Conservation (phyloP, 2,797 vertebrate genomes). For the Tragopan temminckii region DNA sequence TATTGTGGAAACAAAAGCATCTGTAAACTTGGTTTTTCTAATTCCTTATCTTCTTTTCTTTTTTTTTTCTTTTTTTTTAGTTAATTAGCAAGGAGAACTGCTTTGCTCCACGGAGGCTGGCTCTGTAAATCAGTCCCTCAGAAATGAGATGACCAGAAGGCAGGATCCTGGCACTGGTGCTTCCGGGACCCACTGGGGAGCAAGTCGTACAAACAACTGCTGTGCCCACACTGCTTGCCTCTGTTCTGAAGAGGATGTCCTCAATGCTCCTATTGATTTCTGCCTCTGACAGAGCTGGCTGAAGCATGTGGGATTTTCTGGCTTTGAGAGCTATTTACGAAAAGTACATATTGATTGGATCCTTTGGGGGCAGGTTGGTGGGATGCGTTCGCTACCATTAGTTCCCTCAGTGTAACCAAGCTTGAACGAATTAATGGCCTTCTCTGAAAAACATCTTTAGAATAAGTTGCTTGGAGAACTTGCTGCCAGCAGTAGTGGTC, state of each 20-base stretch:
- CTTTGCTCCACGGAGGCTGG: neutral
- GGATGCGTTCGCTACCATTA: neutral
- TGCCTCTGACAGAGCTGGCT: neutral
- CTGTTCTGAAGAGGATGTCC: neutral
- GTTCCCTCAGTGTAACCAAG: neutral
- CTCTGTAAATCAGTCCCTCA: neutral
- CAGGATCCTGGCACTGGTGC: neutral
- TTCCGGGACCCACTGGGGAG: neutral
- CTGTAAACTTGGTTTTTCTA: neutral
- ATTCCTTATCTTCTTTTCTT: neutral
- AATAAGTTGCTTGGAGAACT: neutral
- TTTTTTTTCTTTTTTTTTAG: neutral
- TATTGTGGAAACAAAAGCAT: conserved; percentile 2
- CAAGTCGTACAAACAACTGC: neutral
- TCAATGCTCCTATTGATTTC: neutral
- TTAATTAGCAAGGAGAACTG: neutral
- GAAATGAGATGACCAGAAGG: neutral
- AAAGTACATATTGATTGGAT: neutral
- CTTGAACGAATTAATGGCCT: neutral
- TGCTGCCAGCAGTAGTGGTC: neutral
- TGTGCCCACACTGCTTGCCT: neutral
- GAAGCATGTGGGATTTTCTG: neutral
- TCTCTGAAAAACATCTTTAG: neutral
- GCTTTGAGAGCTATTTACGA: neutral
- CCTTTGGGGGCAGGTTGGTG: neutral